A percentile compares a stretch with the other conserved stretches of the same genome.
phyloP scores from a whole-genome alignment of 2,113 vertebrate genomes.

The Myiopsitta monachus region DNA sequence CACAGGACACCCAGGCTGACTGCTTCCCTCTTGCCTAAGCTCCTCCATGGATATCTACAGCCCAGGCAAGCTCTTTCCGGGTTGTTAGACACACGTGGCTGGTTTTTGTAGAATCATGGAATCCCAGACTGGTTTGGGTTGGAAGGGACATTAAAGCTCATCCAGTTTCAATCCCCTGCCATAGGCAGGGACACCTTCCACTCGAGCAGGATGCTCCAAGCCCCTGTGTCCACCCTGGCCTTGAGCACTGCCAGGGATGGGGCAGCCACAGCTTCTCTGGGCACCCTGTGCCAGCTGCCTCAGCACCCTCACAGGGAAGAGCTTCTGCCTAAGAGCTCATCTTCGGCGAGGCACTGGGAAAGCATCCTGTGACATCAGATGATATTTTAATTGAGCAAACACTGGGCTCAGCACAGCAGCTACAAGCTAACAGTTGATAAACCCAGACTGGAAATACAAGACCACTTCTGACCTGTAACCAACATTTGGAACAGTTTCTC shows the following conservation, averaged over 20 bases:
- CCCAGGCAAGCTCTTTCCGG: background rate
- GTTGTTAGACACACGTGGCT: background rate
- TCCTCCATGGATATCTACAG: background rate
- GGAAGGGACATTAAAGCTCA: background rate
- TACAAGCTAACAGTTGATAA: background rate
- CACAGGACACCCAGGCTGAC: background rate
- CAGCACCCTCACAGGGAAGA: too few relatives aligned
- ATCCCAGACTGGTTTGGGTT: background rate
- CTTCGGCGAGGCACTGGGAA: background rate
- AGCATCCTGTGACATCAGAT: background rate
- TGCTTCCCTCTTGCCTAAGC: background rate
- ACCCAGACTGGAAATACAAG: conserved; percentile 7
- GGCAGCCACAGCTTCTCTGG: too few relatives aligned
- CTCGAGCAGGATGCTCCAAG: too few relatives aligned
- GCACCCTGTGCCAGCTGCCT: too few relatives aligned
- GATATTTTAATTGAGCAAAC: background rate
- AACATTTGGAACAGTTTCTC: background rate
- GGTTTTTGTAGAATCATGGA: background rate
- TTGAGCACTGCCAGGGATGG: too few relatives aligned
- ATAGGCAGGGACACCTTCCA: background rate
- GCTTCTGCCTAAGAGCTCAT: background rate
- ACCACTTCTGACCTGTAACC: background rate
- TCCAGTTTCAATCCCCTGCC: background rate
- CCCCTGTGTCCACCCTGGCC: too few relatives aligned
- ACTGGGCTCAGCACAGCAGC: background rate